Base-by-base conservation (phyloP, 2,113 vertebrate species). In the Carassius carassius region DNA sequence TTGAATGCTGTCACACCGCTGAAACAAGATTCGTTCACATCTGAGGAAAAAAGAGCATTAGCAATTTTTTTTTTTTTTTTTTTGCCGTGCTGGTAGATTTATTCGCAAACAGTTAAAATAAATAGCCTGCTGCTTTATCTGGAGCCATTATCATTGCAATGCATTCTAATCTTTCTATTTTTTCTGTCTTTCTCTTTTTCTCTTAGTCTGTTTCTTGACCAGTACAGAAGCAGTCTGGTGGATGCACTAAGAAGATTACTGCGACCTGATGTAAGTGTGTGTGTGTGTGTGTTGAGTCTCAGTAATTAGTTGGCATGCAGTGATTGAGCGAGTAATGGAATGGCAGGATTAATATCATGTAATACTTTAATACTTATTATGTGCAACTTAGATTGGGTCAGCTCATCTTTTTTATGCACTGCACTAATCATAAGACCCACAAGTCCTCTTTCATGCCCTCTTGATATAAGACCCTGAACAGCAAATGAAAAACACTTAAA, bases 291-390 rank as follows among this genome's bases (percentile, higher is more conserved):
- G 51, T 25, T 97, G 56, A 73, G 96, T 95, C 91, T 91, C 93
- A 95, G 96, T 98, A 98, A 98, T 99, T 98, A 98, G 96, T 95
- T 94, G 94, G 92, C 90, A 89, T 93, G 94, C 94, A 93, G 94
- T 94, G 95, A 97, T 95, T 94, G 94, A 94, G 94, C 95, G 94
- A 96, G 96, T 95, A 97, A 97, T 96, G 94, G 95, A 95, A 95
- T 96, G 96, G 96, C 94, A 95, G 96, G 96, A 97, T 99, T 99
- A 97, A 97, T 99, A 97, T 98, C 97, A 96, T 97, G 97, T 98
- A 97, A 98, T 97, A 95, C 96, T 98, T 97, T 98, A 98, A 98
- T 98, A 95, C 96, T 96, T 96, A 97, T 98, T 97, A 97, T 96
- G 95, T 95, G 93, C 95, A 95, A 97, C 97, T 97, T 97, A 96